These are phyloP conservation scores for Pachypeltis micranthus DNA, from an alignment of 1,140 invertebrate genomes.

Conservation along the genomic window DNA sequence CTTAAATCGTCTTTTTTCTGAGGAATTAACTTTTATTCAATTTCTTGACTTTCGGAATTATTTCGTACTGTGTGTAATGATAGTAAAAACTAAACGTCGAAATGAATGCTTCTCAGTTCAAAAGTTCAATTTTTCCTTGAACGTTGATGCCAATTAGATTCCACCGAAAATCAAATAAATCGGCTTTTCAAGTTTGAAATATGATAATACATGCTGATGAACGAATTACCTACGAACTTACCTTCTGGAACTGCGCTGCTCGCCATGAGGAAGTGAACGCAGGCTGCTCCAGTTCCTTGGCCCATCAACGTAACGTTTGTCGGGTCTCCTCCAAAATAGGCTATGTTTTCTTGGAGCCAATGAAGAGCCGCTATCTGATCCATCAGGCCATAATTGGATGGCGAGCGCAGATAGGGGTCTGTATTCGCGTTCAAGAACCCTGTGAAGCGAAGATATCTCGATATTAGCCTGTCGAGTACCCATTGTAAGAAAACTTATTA, in stretches of 20 bases:
- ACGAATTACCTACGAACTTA: no score
- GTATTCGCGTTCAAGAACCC: constrained; percentile 80
- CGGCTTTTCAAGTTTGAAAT: no score
- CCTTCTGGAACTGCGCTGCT: constrained; percentile 85
- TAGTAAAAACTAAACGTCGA: not conserved
- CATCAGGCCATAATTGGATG: constrained; percentile 89
- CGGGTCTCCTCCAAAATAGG: constrained; percentile 81
- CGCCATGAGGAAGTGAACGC: constrained; percentile 86
- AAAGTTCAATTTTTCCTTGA: no score
- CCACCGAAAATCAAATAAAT: no score
- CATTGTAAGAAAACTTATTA: no score
- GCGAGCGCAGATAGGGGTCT: constrained; percentile 64
- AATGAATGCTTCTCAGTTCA: no score
- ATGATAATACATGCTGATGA: no score
- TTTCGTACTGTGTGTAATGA: not conserved
- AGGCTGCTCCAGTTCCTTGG: constrained; percentile 87
- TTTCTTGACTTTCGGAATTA: not conserved
- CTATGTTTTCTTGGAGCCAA: constrained; percentile 90
- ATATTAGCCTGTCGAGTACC: no score
- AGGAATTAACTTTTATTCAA: not conserved
- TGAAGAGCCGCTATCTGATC: constrained; percentile 88
- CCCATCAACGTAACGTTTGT: constrained; percentile 89
- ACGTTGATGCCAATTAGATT: no score
- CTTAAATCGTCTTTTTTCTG: not conserved
- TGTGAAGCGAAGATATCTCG: constrained; percentile 43